Conservation (phyloP, 2,113 vertebrate genomes). For the mouse (Mus musculus) region DNA sequence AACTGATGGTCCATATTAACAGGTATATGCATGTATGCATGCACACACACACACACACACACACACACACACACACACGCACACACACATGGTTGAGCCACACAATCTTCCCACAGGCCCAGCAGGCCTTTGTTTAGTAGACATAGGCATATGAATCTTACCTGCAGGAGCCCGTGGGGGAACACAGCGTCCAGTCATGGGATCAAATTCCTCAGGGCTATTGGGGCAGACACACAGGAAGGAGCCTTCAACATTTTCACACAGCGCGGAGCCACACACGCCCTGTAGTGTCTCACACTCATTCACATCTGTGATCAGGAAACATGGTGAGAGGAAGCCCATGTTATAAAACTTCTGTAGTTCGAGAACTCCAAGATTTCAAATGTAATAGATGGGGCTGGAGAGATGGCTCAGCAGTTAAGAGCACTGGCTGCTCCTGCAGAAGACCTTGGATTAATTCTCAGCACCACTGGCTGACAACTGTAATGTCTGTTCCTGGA, state of each 20-base stretch:
- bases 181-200: conserved; percentile 84
- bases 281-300: conserved; percentile 91
- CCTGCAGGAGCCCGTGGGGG: conserved; percentile 72
- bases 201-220: conserved; percentile 88
- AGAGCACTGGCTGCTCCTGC: background rate
- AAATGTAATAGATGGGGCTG: background rate
- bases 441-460: background rate
- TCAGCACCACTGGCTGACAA: background rate
- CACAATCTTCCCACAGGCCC: background rate
- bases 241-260: conserved; percentile 92
- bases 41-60: background rate
- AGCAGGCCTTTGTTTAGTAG: background rate
- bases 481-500: background rate
- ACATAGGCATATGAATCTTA: conserved; percentile 68
- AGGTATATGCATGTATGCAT: background rate
- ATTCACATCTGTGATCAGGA: conserved; percentile 88
- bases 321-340: background rate
- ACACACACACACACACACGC: background rate
- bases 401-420: background rate
- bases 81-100: background rate
- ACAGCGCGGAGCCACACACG: conserved; percentile 91
- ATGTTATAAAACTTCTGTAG: background rate
- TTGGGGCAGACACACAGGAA: conserved; percentile 92
- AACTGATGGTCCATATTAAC: background rate
- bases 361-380: background rate